Percentiles rank a stretch among this genome's conserved stretches.
Evolutionary conservation across 2,888 invertebrate genomes (phyloP).

Genomic region (Ornithoptera priamus): DNA sequence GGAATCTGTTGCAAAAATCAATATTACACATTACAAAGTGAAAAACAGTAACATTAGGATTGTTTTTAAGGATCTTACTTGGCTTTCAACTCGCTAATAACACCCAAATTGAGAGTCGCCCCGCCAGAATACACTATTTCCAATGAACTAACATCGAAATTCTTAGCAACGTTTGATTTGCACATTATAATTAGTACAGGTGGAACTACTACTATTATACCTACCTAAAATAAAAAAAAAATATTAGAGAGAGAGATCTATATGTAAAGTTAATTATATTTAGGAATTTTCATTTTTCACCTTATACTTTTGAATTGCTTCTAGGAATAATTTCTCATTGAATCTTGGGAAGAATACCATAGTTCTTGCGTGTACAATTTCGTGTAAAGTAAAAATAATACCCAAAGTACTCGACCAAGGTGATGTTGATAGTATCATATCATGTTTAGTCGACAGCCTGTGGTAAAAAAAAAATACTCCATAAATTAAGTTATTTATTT

Average conservation of each 20-base stretch:
- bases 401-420: slow-evolving; percentile 64
- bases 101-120: slow-evolving; percentile 48
- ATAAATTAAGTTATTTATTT: not conserved
- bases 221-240: slow-evolving; percentile 41
- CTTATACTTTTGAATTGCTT: slow-evolving; percentile 56
- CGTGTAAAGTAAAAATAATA: slow-evolving; percentile 40
- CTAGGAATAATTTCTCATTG: slow-evolving; percentile 49
- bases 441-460: slow-evolving; percentile 36
- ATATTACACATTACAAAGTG: not conserved
- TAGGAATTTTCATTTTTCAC: slow-evolving; percentile 38
- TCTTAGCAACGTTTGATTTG: slow-evolving; percentile 49
- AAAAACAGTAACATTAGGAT: not conserved
- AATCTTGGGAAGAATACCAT: slow-evolving; percentile 51
- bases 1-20: slow-evolving; percentile 44
- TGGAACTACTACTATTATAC: slow-evolving; percentile 47
- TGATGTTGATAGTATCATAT: slow-evolving; percentile 44
- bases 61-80: slow-evolving; percentile 42
- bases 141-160: slow-evolving; percentile 55
- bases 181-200: slow-evolving; percentile 52
- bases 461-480: slow-evolving; percentile 7
- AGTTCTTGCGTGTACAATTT: slow-evolving; percentile 41
- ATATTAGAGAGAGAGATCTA: not conserved
- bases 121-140: slow-evolving; percentile 53
- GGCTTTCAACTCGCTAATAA: slow-evolving; percentile 44
- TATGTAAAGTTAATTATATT: not conserved